A percentile compares a stretch with the other conserved stretches of the same genome.
Evolutionary conservation across 2,113 vertebrate species (phyloP).

Genomic region (Collichthys lucidus): DNA sequence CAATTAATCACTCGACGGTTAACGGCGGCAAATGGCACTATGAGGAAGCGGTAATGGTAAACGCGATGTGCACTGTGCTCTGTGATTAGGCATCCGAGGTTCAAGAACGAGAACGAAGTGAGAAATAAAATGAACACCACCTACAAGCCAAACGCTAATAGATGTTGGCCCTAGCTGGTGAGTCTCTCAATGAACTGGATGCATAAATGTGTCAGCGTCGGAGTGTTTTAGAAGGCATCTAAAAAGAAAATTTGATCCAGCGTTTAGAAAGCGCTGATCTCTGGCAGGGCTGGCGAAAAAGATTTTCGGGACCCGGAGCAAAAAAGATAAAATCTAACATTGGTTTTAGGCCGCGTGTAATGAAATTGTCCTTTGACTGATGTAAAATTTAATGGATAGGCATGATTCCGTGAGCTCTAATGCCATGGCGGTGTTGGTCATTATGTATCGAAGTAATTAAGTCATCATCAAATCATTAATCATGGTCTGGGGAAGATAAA

Average conservation of each 20-base stretch:
- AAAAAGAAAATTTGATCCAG: not conserved
- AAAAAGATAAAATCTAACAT: slow-evolving; percentile 40
- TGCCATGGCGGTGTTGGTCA: slow-evolving; percentile 21
- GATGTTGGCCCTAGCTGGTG: slow-evolving; percentile 30
- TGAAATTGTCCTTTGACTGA: slow-evolving; percentile 42
- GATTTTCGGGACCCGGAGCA: slow-evolving; percentile 10
- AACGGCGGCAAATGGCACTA: slow-evolving; percentile 31
- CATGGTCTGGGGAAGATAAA: not conserved
- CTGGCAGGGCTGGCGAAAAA: not conserved
- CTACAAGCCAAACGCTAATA: slow-evolving; percentile 54
- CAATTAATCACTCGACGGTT: slow-evolving; percentile 58
- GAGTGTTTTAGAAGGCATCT: slow-evolving; percentile 35
- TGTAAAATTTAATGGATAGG: slow-evolving; percentile 39
- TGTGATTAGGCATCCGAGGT: slow-evolving; percentile 28
- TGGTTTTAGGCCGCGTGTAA: slow-evolving; percentile 34
- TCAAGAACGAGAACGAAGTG: slow-evolving; percentile 39
- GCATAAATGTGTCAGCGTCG: slow-evolving; percentile 49
- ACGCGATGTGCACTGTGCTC: slow-evolving; percentile 14
- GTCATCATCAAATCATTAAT: slow-evolving; percentile 43
- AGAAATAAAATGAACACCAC: slow-evolving; percentile 53
- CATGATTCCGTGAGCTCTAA: slow-evolving; percentile 22
- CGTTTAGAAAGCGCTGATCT: slow-evolving; percentile 20
- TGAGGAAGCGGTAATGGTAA: slow-evolving; percentile 22
- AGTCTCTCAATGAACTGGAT: slow-evolving; percentile 39
- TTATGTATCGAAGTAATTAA: slow-evolving; percentile 48